Base-by-base conservation (phyloP, 2,113 vertebrate species). In the Eptatretus burgeri region DNA sequence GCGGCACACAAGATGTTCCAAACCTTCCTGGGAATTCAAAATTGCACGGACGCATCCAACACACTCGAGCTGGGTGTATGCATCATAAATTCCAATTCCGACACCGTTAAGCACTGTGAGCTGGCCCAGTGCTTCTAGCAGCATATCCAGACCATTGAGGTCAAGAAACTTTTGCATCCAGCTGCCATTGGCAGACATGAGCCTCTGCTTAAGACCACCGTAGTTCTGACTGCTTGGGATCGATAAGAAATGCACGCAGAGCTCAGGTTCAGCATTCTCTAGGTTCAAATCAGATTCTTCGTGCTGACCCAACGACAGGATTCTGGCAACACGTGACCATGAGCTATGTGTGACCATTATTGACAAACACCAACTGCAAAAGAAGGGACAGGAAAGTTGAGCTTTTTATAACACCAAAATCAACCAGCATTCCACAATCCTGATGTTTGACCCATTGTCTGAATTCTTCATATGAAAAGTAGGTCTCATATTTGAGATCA, bases 141-240 rank as follows among this genome's bases (percentile, higher is more conserved):
- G 80, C 66, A 95, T 80, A 64, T 98, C 91, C 69, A 98, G 73
- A 19, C 91, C 91, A 0, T 80, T 81, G 63, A 93, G 78, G 72
- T 94, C 91, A 75, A 98, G 72, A 72, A 98, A 98, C 74, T 94
- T 87, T 9, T 87, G 78, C 86, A 98, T 93, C 91, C 91, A 98
- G 71, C 70, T 41, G 53, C 82, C 77, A 1, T 89, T 80, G 0
- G 87, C 91, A 71, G 77, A 78, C 70, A 93, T 87, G 74, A 98
- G 77, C 0, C 86, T 78, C 51, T 86, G 84, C 74, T 77, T 91
- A 71, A 98, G 77, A 14, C 87, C 91, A 0, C 89, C 86, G 73
- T 96, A 98, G 76, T 98, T 98, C 67, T 88, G 82, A 67, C 93
- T 85, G 0, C 82, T 85, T 1, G 91, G 91, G 63, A 94, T 77